Conservation (phyloP, 2,113 vertebrate genomes). For the Dromaius novaehollandiae region DNA sequence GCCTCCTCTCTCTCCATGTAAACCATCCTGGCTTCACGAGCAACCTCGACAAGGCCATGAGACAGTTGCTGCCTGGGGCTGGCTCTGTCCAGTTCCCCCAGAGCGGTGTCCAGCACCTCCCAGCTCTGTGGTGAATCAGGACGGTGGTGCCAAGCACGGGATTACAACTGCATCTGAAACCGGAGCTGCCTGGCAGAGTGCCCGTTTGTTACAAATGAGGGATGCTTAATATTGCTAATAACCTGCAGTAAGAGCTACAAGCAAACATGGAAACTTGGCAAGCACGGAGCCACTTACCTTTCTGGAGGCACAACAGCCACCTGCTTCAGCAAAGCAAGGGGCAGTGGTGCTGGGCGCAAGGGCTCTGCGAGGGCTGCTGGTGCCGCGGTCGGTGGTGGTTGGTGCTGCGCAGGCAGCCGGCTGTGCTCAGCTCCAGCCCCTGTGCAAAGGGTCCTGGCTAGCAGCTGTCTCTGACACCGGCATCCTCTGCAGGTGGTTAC, state of each 20-base stretch:
- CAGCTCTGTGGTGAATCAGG: accelerated
- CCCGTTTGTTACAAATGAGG: neutral
- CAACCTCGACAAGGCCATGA: accelerated
- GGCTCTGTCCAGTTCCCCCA: neutral
- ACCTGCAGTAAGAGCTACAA: neutral
- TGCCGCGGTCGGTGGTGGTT: no score
- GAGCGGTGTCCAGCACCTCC: no score
- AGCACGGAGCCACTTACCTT: neutral
- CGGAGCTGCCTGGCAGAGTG: neutral
- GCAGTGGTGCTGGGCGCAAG: neutral
- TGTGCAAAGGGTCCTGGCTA: no score
- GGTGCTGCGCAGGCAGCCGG: no score
- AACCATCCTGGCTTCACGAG: neutral
- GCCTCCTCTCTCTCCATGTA: no score
- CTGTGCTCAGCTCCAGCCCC: no score
- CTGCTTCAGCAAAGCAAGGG: accelerated
- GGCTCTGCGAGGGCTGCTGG: neutral
- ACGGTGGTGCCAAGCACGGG: accelerated
- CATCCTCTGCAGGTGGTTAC: no score
- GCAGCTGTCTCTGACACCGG: no score
- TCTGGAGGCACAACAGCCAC: neutral
- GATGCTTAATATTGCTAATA: neutral
- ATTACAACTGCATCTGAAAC: neutral
- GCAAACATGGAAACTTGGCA: neutral
- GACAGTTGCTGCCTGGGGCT: neutral